These are phyloP conservation scores for Nomada lathburiana DNA, from an alignment of 2,888 invertebrate genomes.

Conservation along the genomic window DNA sequence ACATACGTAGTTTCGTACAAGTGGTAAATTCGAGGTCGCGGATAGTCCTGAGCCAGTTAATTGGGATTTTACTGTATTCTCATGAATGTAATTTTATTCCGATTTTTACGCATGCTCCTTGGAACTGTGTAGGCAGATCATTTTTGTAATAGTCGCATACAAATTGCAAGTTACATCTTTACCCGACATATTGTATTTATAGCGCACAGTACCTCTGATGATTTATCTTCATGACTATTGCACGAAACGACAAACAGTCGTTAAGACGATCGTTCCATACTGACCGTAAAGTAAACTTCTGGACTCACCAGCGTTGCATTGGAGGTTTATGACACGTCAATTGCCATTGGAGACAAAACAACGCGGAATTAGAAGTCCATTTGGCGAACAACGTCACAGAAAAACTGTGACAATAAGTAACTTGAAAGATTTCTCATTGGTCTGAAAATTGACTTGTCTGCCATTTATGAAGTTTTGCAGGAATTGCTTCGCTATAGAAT, in stretches of 20 bases:
- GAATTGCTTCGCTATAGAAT: neutral
- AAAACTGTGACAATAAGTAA: neutral
- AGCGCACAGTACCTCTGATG: too few species aligned
- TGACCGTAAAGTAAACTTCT: conserved; percentile 1
- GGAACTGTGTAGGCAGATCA: too few species aligned
- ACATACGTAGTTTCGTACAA: too few species aligned
- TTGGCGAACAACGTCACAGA: neutral
- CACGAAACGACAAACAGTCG: neutral
- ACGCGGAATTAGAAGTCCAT: neutral
- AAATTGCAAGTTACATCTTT: too few species aligned
- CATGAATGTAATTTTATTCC: too few species aligned
- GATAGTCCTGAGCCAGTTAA: too few species aligned
- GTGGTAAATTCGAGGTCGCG: too few species aligned
- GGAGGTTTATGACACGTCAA: neutral
- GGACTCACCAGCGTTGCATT: neutral
- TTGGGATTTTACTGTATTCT: too few species aligned
- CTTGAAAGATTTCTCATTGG: neutral
- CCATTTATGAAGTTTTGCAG: neutral
- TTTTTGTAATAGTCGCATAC: too few species aligned
- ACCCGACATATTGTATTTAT: neutral
- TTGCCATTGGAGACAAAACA: neutral
- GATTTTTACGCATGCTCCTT: too few species aligned
- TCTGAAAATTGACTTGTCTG: neutral
- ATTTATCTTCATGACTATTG: neutral
- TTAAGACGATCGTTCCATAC: neutral